A percentile compares a stretch with the other conserved stretches of the same genome.
phyloP scores from a whole-genome alignment of 2,888 invertebrate genomes.

The Hypomecis punctinalis region DNA sequence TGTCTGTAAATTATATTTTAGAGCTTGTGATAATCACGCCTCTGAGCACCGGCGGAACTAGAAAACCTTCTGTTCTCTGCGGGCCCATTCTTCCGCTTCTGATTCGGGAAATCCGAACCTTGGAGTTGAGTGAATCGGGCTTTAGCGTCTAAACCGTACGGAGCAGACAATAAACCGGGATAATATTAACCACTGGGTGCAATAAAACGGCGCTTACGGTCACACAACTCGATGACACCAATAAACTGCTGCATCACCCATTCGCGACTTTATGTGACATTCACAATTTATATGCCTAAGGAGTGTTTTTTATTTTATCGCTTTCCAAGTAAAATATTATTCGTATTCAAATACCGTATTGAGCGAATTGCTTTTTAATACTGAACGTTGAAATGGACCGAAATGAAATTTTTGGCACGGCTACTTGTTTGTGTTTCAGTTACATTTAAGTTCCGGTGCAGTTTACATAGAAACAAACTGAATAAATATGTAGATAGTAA shows the following conservation, averaged over 20 bases:
- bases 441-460: background rate
- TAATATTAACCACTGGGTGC: constrained; percentile 66
- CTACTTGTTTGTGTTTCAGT: constrained; percentile 2
- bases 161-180: constrained; percentile 56
- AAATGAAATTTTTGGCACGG: constrained; percentile 10
- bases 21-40: background rate
- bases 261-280: constrained; percentile 59
- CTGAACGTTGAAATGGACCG: constrained; percentile 23
- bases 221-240: constrained; percentile 66
- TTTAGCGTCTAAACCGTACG: constrained; percentile 34
- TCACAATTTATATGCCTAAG: constrained; percentile 64
- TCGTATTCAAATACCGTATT: constrained; percentile 42
- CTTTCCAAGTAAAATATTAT: constrained; percentile 46
- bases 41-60: background rate
- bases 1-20: too few relatives aligned
- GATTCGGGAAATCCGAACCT: constrained; percentile 5
- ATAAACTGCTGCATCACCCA: constrained; percentile 64
- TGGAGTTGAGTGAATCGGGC: constrained; percentile 13
- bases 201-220: constrained; percentile 67
- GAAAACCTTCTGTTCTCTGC: background rate
- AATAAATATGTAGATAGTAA: background rate
- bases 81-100: background rate
- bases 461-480: background rate
- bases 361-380: constrained; percentile 29
- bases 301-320: constrained; percentile 61